phyloP scores from a whole-genome alignment of 2,113 vertebrate species.

The Hydrochoerus hydrochaeris region DNA sequence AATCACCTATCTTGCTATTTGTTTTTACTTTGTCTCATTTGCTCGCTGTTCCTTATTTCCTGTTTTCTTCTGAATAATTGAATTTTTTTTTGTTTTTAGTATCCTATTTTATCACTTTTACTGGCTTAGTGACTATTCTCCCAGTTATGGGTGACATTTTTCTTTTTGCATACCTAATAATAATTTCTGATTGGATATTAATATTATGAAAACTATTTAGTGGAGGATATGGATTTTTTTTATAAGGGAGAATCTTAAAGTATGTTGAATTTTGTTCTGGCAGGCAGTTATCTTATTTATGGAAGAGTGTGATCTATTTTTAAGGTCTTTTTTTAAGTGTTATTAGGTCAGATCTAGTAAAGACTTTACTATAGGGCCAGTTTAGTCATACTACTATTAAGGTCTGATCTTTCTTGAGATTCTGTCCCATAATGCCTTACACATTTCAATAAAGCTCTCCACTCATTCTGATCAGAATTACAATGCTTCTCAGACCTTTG shows the following conservation, averaged over 20 bases:
- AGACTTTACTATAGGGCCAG: background rate
- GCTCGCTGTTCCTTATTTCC: background rate
- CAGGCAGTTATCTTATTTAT: background rate
- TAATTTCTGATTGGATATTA: background rate
- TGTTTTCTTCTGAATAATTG: background rate
- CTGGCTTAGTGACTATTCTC: constrained; percentile 11
- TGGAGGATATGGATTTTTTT: background rate
- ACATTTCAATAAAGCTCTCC: background rate
- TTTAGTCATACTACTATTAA: background rate
- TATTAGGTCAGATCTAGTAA: background rate
- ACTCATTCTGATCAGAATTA: background rate
- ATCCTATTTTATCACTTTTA: constrained; percentile 15
- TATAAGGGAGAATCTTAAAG: background rate
- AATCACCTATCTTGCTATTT: background rate
- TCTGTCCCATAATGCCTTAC: background rate
- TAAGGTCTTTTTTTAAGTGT: background rate
- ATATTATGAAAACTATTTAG: too few species aligned
- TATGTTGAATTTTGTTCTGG: background rate
- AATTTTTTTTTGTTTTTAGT: background rate
- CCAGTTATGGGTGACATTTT: background rate
- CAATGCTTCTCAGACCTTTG: background rate
- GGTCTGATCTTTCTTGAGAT: background rate
- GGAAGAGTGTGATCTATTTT: background rate
- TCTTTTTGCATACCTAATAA: constrained; percentile 5
- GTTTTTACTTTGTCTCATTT: background rate